Conservation (phyloP, 2,797 vertebrate species). For the Apogon talboti region DNA sequence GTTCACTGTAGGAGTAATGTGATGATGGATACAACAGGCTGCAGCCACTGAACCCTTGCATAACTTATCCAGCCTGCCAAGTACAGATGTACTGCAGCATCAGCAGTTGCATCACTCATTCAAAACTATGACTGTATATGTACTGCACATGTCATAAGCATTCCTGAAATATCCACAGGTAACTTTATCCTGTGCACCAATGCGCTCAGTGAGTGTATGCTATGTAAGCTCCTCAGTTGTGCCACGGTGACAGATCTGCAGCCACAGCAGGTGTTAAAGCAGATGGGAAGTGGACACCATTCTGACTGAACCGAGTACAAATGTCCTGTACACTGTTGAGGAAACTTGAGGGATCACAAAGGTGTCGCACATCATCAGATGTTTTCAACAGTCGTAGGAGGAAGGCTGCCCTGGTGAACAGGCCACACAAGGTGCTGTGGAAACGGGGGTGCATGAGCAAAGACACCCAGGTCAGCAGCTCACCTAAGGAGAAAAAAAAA, state of each 20-base stretch:
- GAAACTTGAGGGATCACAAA: constrained; percentile 68
- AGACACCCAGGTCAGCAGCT: constrained; percentile 75
- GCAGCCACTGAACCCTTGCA: constrained; percentile 38
- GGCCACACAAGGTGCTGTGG: constrained; percentile 74
- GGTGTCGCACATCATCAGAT: constrained; percentile 44
- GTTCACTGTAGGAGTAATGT: constrained; percentile 12
- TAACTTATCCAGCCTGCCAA: constrained; percentile 29
- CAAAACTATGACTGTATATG: constrained; percentile 6
- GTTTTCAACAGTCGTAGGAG: constrained; percentile 71
- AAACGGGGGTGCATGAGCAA: constrained; percentile 82
- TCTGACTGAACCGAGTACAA: constrained; percentile 53
- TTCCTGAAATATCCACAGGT: constrained; percentile 40
- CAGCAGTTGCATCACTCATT: constrained; percentile 45
- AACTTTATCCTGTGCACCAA: constrained; percentile 27
- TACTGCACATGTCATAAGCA: constrained; percentile 15
- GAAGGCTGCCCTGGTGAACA: constrained; percentile 79
- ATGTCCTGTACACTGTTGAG: constrained; percentile 57
- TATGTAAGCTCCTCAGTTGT: background rate
- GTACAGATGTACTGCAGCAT: constrained; percentile 40
- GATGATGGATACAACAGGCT: constrained; percentile 22
- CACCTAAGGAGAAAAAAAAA: constrained; percentile 56
- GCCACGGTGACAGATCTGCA: constrained; percentile 40
- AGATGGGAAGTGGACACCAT: constrained; percentile 76
- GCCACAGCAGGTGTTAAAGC: constrained; percentile 58
- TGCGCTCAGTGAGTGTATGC: background rate